Percentiles rank a stretch among this genome's conserved stretches.
Evolutionary conservation across 23 tunicate genomes (phyloP).

Genomic region (Oikopleura dioica): DNA sequence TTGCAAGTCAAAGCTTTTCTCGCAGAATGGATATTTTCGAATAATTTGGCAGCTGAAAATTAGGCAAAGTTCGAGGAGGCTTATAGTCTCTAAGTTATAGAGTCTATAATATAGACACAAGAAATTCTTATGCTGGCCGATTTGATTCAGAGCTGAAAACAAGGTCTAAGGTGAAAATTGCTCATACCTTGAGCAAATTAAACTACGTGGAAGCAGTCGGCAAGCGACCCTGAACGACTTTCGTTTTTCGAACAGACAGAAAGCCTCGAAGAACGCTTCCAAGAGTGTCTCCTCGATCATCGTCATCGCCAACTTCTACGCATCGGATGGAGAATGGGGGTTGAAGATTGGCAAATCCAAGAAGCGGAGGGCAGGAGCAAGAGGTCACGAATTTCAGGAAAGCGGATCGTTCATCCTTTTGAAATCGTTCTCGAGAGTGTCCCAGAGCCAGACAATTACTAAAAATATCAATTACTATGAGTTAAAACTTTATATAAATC

Average conservation of each 20-base stretch:
- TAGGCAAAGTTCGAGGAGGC: too few species aligned
- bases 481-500: background rate
- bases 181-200: constrained; percentile 67
- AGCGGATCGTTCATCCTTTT: constrained; percentile 42
- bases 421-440: constrained; percentile 56
- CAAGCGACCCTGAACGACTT: constrained; percentile 16
- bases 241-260: constrained; percentile 20
- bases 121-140: too few species aligned
- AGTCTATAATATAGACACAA: too few species aligned
- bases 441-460: constrained; percentile 98
- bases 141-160: too few species aligned
- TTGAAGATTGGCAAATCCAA: constrained; percentile 70
- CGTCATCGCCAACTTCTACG: constrained; percentile 89
- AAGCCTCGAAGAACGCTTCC: constrained; percentile 78
- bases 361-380: constrained; percentile 79
- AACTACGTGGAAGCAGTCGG: constrained; percentile 97
- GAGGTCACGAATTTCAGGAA: constrained; percentile 92
- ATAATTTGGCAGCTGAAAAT: constrained; percentile 86
- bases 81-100: too few species aligned
- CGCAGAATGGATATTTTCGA: constrained; percentile 49
- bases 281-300: constrained; percentile 80
- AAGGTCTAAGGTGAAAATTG: too few species aligned
- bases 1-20: constrained; percentile 75
- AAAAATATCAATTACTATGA: background rate
- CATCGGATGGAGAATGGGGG: constrained; percentile 93